phyloP scores from a whole-genome alignment of 2,797 vertebrate genomes.

The Phalanger gymnotis region DNA sequence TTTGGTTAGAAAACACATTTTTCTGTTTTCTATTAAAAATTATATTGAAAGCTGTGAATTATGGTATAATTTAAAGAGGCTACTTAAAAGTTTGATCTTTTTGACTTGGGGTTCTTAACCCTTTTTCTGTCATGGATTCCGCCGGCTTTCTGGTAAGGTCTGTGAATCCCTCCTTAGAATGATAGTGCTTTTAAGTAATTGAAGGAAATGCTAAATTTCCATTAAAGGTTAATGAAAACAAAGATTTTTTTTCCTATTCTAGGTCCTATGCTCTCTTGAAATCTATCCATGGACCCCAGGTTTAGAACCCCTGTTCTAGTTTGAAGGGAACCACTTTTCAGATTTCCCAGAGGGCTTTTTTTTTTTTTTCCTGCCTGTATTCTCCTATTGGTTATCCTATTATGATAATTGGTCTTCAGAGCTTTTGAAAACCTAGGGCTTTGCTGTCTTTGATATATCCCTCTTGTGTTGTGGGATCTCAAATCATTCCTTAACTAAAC shows the following conservation, averaged over 20 bases:
- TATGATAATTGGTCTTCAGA: not conserved
- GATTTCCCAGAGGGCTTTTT: slow-evolving; percentile 17
- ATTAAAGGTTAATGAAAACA: slow-evolving; percentile 29
- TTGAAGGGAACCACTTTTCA: slow-evolving; percentile 50
- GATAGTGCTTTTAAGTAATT: not conserved
- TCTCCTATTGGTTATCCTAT: not conserved
- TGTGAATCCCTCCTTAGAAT: not conserved
- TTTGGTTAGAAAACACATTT: not conserved
- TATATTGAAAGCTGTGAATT: not conserved
- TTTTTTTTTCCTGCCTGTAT: not conserved
- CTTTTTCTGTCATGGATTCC: not conserved
- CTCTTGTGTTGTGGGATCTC: not conserved
- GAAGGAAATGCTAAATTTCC: not conserved
- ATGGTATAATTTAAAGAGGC: not conserved
- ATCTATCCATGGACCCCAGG: not conserved
- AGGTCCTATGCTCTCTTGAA: not conserved
- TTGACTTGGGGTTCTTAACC: not conserved
- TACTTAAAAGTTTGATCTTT: not conserved
- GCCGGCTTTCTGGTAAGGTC: not conserved
- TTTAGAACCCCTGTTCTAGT: slow-evolving; percentile 12
- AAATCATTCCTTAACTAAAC: slow-evolving; percentile 35
- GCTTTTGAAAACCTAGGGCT: not conserved
- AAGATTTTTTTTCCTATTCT: slow-evolving; percentile 44
- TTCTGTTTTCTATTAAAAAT: not conserved
- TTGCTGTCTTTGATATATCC: not conserved